phyloP scores from a whole-genome alignment of 2,113 vertebrate species.

The Oostethus manadensis region DNA sequence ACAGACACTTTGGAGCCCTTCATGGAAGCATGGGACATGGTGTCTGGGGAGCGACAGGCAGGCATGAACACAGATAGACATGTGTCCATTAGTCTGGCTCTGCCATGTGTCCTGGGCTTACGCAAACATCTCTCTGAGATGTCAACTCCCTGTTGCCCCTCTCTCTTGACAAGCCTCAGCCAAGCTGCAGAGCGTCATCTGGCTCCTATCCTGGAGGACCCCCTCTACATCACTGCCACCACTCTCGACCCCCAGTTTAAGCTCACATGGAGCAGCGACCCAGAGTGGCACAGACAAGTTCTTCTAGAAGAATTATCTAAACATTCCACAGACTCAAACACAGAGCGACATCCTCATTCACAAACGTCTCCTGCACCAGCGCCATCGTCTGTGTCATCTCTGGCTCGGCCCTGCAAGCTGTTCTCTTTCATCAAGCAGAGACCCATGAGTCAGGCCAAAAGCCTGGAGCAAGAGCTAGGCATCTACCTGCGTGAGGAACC shows the following conservation, averaged over 20 bases:
- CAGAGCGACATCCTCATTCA: constrained; percentile 55
- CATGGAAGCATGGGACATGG: constrained; percentile 76
- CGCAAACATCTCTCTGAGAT: constrained; percentile 76
- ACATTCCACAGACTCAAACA: constrained; percentile 56
- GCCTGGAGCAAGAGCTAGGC: constrained; percentile 73
- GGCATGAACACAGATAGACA: constrained; percentile 64
- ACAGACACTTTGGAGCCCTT: constrained; percentile 74
- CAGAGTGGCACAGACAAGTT: constrained; percentile 74
- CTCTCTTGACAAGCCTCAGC: constrained; percentile 60
- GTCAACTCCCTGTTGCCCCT: constrained; percentile 62
- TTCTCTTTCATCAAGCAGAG: constrained; percentile 80
- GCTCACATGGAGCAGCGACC: constrained; percentile 77
- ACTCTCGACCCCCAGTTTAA: constrained; percentile 78
- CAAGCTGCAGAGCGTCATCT: constrained; percentile 67
- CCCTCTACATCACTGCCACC: constrained; percentile 73
- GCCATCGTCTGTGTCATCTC: constrained; percentile 55
- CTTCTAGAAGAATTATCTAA: constrained; percentile 71
- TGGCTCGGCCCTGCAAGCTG: constrained; percentile 71
- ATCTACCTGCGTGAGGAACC: constrained; percentile 74
- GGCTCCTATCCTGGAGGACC: constrained; percentile 69
- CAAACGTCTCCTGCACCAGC: constrained; percentile 50
- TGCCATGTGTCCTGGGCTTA: constrained; percentile 74
- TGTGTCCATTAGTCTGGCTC: constrained; percentile 71
- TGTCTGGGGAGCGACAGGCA: constrained; percentile 62
- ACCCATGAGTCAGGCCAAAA: constrained; percentile 72